Evolutionary conservation across 2,797 vertebrate genomes (phyloP).

Genomic region (Meda fulgida): DNA sequence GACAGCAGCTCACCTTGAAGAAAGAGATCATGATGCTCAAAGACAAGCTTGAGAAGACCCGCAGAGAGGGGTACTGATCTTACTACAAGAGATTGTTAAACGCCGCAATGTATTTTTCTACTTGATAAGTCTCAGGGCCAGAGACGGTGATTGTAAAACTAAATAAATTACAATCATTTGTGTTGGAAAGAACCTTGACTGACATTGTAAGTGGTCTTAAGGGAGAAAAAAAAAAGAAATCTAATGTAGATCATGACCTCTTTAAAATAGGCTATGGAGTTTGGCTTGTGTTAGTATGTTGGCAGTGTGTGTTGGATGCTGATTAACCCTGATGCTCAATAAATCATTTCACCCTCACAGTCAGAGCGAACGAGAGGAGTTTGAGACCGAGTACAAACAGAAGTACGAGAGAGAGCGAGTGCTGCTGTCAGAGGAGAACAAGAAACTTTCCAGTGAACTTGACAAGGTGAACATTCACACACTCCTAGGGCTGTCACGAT

Average conservation of each 20-base stretch:
- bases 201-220: background rate
- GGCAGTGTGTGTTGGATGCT: background rate
- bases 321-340: slow-evolving; percentile 5
- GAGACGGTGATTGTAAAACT: slow-evolving; percentile 9
- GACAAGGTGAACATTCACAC: slow-evolving; percentile 84
- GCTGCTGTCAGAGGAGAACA: slow-evolving; percentile 90
- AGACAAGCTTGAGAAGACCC: slow-evolving; percentile 96
- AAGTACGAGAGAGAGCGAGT: slow-evolving; percentile 92
- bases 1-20: slow-evolving; percentile 91
- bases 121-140: background rate
- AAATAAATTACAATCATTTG: slow-evolving; percentile 3
- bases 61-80: slow-evolving; percentile 87
- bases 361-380: slow-evolving; percentile 93
- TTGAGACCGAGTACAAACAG: slow-evolving; percentile 92
- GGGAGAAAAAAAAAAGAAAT: background rate
- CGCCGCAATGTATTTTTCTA: background rate
- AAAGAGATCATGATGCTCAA: slow-evolving; percentile 96
- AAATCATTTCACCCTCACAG: slow-evolving; percentile 64
- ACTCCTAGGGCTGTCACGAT: background rate
- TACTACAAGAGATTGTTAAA: background rate
- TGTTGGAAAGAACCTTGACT: background rate
- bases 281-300: slow-evolving; percentile 12
- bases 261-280: background rate
- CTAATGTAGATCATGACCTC: background rate
- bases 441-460: slow-evolving; percentile 91